Evolutionary conservation across 2,888 invertebrate species (phyloP).

Genomic region (Plusia festucae): DNA sequence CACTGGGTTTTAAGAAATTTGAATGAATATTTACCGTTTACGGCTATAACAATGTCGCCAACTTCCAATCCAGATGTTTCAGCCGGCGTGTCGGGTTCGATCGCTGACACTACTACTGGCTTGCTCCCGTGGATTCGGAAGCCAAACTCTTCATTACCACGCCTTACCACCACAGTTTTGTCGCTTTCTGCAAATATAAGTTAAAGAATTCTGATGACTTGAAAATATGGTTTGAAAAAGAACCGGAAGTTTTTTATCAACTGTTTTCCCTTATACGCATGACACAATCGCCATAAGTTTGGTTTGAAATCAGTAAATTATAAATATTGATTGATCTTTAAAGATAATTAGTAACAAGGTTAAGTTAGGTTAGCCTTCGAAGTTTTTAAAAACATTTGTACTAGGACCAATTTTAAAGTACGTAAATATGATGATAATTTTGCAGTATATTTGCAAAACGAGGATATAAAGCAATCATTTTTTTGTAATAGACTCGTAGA

Average conservation of each 20-base stretch:
- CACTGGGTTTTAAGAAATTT: too few species aligned
- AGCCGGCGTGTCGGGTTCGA: conserved; percentile 98
- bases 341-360: not conserved
- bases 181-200: conserved; percentile 92
- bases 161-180: conserved; percentile 95
- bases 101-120: conserved; percentile 98
- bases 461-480: conserved; percentile 42
- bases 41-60: conserved; percentile 97
- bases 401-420: not conserved
- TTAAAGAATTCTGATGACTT: not conserved
- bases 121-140: conserved; percentile 98
- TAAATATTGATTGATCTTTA: not conserved
- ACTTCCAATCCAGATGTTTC: conserved; percentile 97
- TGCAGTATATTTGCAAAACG: conserved; percentile 23
- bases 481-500: conserved; percentile 30
- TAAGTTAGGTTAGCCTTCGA: not conserved
- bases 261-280: not conserved
- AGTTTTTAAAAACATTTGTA: not conserved
- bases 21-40: conserved; percentile 91
- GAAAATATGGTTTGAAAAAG: not conserved
- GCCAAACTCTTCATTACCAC: conserved; percentile 97
- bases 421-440: conserved; percentile 26
- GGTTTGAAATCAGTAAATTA: not conserved
- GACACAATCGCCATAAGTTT: not conserved
- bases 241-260: not conserved